Evolutionary conservation across 2,113 vertebrate species (phyloP), one percentile per base, ranked within the genome.

Genomic region (Paracanthobrama guichenoti): DNA sequence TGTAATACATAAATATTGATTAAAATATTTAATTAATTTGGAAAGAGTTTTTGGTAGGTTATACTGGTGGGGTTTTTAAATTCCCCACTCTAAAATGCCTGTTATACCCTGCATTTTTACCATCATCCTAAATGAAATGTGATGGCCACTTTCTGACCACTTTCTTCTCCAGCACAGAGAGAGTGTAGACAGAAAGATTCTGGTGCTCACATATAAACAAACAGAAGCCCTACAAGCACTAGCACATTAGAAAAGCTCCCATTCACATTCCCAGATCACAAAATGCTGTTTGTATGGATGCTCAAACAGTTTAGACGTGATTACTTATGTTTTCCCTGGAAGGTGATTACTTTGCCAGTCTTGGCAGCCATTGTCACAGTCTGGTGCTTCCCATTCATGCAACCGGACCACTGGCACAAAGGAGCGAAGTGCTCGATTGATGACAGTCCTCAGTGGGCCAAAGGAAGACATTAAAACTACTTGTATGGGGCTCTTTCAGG

Each of bases 271-370:
- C n/a, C 78, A 67, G 69, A 31, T 84, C 87, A 84, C 90, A 94
- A 92, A 93, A 92, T 93, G 87, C 89, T 89, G 90, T 92, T 95
- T 93, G 93, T 93, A 92, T 94, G 90, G 82, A 88, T 91, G 91
- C 90, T 91, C 93, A 94, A 94, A 94, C 93, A 94, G 93, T 95
- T 94, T 95, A 93, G 93, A 93, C 93, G 93, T 95, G 95, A 95
- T 96, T 94, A 95, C 93, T 90, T 90, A 88, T 93, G 93, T 93
- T 93, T 94, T 91, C 92, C 90, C 90, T 90, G 90, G 91, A 92
- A 93, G 92, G 92, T 94, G 93, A 93, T 94, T 94, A 92, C 93
- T 93, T 92, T 90, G 92, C 90, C 91, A 94, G 92, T 91, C 93
- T 94, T 92, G 91, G 92, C 89, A 89, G 90, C 91, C 91, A 93